Evolutionary conservation across 2,113 vertebrate genomes (phyloP).

Genomic region (Martes martes): DNA sequence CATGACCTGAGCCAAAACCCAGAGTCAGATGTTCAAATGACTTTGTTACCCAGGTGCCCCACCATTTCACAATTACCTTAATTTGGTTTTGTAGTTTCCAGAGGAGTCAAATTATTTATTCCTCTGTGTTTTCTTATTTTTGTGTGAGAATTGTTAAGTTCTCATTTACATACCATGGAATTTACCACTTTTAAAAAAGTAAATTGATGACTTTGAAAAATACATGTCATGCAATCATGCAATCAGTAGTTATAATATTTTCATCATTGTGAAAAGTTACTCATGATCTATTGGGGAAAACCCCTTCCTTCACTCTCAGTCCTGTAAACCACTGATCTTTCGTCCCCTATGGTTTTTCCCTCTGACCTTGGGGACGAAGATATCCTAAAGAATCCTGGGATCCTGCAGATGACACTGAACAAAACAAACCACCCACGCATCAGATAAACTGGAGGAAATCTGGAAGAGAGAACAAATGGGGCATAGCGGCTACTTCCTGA

Average conservation of each 20-base stretch:
- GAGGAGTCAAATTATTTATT: neutral
- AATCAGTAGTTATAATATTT: neutral
- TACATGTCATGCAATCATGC: neutral
- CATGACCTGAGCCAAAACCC: no score
- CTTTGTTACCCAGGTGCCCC: no score
- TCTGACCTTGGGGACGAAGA: neutral
- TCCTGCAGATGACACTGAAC: neutral
- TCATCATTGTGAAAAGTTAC: neutral
- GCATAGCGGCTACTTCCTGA: accelerated
- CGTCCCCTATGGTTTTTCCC: neutral
- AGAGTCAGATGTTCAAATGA: no score
- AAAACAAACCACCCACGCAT: neutral
- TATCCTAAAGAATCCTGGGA: neutral
- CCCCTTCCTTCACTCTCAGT: neutral
- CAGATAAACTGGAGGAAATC: neutral
- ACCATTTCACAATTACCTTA: neutral
- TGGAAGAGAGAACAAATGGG: neutral
- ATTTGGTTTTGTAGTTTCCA: neutral
- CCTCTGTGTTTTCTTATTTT: neutral
- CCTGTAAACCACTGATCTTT: neutral
- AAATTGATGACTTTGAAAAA: neutral
- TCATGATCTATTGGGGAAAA: neutral
- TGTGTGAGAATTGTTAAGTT: neutral
- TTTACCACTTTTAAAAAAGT: neutral
- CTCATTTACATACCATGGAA: neutral